Base-by-base conservation (phyloP, 2,888 invertebrate genomes). In the Rhamphomyia laevipes region DNA sequence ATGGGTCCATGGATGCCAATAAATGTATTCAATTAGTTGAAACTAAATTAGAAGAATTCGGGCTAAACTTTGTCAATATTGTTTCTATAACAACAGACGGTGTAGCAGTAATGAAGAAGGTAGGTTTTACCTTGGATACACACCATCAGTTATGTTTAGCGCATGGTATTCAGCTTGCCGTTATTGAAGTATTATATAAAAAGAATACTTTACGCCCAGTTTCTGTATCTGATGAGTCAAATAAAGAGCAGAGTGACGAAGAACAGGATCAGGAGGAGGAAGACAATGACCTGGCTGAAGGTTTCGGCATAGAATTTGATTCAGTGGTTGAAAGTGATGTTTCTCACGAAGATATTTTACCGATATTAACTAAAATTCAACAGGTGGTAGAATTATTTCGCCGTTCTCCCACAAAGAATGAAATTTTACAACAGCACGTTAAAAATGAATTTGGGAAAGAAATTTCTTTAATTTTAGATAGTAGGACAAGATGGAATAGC, bases 401-500 rank as follows among this genome's bases (percentile, higher is more conserved):
- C 3, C 11, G 31, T 9, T 44, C 44, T 3, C 17, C 31, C 17
- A 31, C 44, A 31, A 31, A 31, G 7, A 44, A 44, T 43, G 30
- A 43, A 15, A 31, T 11, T 31, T 6, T 27, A 15, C 31, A 31
- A 31, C 2, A 43, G n/a, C 30, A 43, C 30, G 30, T 43, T 15
- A 30, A 31, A 44, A 16, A 31, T 17, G n/a, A 44, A 31, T 44
- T 44, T 15, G 44, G 44, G 7, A 44, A 44, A 44, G 44, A 31
- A 44, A 31, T 44, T 2, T 7, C 10, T 17, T 31, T 31, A 4
- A 44, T 31, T 31, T 31, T 44, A 15, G 44, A 44, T 18, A 11
- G 12, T 17, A 40, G 9, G 10, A 40, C 40, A 3, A 17, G 40
- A 40, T 40, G 40, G 40, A 40, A 40, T 21, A 40, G 18, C 18